Evolutionary conservation across 2,888 invertebrate genomes (phyloP), one percentile per base, ranked within the genome.

Genomic region (Actias luna): DNA sequence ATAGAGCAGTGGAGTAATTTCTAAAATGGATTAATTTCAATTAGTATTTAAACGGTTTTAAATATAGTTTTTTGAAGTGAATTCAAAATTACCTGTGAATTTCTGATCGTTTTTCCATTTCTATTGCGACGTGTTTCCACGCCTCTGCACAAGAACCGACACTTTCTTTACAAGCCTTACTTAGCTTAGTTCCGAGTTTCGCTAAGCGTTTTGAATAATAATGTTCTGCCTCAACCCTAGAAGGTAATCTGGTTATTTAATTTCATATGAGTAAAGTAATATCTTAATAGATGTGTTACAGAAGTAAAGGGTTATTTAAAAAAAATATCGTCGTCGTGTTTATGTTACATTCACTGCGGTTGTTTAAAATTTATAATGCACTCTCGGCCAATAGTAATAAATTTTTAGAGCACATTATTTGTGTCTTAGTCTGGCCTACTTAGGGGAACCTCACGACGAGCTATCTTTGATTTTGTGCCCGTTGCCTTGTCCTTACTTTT

Each of bases 31-130:
- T 63, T 65, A 69, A 65, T 66, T 64, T 57, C 52, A 27, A 62
- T 68, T 66, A 64, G 25, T 59, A 63, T 60, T 42, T 39, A 16
- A 50, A 64, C 60, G 50, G 42, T 63, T 64, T 60, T 25, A n/a
- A 60, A 50, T 55, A 22, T n/a, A 36, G 10, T 46, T 57, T 42
- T 42, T 27, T 55, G 18, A 31, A 12, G 1, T n/a, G n/a, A n/a
- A 42, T n/a, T 52, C 16, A 22, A 12, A 36, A 39, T 25, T 85
- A 94, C 94, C 95, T 95, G 93, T 98, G 98, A 62, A 97, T 95
- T 83, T 98, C 98, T 39, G 98, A 96, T 76, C 98, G 96, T 69
- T 96, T 95, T 86, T 98, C 98, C 95, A 98, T 96, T 89, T 98
- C 98, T n/a, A 95, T 92, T 60, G 97, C 98, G 66, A 98, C 97